Evolutionary conservation across 2,797 vertebrate genomes (phyloP).

Genomic region (Stomatorhinus walkeri): DNA sequence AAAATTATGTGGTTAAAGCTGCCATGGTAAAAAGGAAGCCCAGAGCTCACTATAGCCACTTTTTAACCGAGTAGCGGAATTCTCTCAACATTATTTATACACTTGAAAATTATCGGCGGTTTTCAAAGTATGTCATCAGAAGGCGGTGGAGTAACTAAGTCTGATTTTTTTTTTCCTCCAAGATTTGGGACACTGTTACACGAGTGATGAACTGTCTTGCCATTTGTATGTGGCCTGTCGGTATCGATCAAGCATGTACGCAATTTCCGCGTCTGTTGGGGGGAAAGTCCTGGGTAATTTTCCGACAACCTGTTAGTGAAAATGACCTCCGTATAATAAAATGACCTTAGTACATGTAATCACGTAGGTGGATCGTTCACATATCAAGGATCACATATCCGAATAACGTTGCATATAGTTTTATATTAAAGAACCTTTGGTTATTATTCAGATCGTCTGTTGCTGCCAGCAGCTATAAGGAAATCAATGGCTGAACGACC

Average conservation of each 20-base stretch:
- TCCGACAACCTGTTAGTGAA: background rate
- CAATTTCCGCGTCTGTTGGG: slow-evolving; percentile 27
- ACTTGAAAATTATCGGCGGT: background rate
- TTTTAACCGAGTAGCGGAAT: background rate
- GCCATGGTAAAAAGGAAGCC: background rate
- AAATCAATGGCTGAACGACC: slow-evolving; percentile 50
- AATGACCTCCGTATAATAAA: background rate
- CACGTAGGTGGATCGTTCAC: background rate
- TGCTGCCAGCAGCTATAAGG: background rate
- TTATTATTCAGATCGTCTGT: background rate
- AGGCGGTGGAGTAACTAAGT: background rate
- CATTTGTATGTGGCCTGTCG: background rate
- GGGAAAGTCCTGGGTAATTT: slow-evolving; percentile 28
- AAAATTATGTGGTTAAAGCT: background rate
- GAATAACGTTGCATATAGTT: background rate
- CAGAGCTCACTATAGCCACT: background rate
- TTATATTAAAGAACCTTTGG: background rate
- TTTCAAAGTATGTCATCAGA: background rate
- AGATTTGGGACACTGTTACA: background rate
- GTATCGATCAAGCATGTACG: background rate
- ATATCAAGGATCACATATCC: slow-evolving; percentile 6
- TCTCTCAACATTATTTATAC: background rate
- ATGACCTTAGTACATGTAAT: background rate
- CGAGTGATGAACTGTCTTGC: background rate
- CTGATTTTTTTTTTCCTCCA: background rate